Base-by-base conservation (phyloP, 92 coral and sea anemone species). In the Epizoanthus fatuus region DNA sequence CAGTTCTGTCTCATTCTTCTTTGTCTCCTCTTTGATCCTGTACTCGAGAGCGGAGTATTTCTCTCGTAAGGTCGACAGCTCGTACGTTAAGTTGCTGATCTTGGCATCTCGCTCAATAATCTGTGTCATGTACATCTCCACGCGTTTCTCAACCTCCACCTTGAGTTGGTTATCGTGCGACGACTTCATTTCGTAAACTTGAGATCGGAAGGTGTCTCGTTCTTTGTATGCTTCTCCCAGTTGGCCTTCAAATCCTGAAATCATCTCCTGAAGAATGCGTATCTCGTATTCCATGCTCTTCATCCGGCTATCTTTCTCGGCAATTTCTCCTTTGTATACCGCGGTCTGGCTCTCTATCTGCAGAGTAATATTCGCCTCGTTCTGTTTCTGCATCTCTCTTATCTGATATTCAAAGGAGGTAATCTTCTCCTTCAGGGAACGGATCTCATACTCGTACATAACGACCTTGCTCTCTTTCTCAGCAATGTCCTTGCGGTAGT, bases 121-220 rank as follows among this genome's bases (percentile, higher is more conserved):
- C 62, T 80, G 84, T 17, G 79, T 72, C 64, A 86, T 57, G 90
- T 86, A 86, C 72, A 82, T 72, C 64, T 86, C 90, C 53, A 80
- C 75, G 59, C 82, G 75, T 8, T 58, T 57, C 68, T 75, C 81
- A 4, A 75, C 81, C 44, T 75, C 81, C 11, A 75, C 29, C 60
- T 75, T 75, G 7, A 75, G 38, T 20, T 57, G 37, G 55, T n/a
- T 58, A 39, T 75, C 81, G 55, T 75, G 81, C 5, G 81, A 75
- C 44, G 80, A 54, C 60, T 86, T 82, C 70, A 79, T 51, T 42
- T 86, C 90, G 44, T 74, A 82, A 32, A 80, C 74, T 54, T 82
- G 73, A 2, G 86, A 63, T 3, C 86, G 86, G 69, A 80, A 83
- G 51, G 85, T 42, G 80, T 86, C 76, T 68, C 75, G 70, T 51